A percentile compares a stretch with the other conserved stretches of the same genome.
Evolutionary conservation across 2,113 vertebrate species (phyloP).

Genomic region (Pionites leucogaster): DNA sequence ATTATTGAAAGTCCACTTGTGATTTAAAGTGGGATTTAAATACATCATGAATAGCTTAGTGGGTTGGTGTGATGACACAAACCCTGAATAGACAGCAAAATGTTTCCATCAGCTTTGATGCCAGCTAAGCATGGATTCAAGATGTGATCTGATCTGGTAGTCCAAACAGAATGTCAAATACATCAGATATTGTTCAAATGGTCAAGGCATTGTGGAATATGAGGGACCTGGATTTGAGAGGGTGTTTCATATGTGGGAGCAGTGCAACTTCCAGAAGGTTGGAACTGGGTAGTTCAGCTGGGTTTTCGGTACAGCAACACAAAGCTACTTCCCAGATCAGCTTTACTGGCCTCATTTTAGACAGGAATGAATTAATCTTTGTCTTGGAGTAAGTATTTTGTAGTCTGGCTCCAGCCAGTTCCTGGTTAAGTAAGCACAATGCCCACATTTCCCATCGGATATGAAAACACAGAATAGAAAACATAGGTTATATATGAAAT

Average conservation of each 20-base stretch:
- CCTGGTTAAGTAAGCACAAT: not conserved
- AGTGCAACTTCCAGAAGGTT: not conserved
- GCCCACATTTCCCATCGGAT: not conserved
- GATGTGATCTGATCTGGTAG: not conserved
- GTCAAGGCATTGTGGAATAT: fast-evolving
- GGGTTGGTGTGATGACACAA: not conserved
- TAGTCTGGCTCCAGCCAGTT: not conserved
- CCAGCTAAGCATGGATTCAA: not conserved
- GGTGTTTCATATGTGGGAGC: not conserved
- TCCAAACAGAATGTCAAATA: not conserved
- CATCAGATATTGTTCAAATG: not conserved
- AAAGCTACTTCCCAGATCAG: not conserved
- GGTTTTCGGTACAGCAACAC: not conserved
- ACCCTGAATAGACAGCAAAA: not conserved
- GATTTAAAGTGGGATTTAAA: not conserved
- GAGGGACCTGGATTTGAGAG: not conserved
- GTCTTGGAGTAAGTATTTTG: not conserved
- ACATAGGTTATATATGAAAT: not conserved
- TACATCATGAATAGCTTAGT: not conserved
- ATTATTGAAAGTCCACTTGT: not conserved
- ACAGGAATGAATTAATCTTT: not conserved
- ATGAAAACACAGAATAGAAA: not conserved
- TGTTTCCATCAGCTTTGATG: not conserved
- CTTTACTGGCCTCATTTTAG: not conserved
- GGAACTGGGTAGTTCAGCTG: not conserved